These are phyloP conservation scores for Podarcis lilfordi DNA, from an alignment of 2,797 vertebrate species.

Conservation along the genomic window DNA sequence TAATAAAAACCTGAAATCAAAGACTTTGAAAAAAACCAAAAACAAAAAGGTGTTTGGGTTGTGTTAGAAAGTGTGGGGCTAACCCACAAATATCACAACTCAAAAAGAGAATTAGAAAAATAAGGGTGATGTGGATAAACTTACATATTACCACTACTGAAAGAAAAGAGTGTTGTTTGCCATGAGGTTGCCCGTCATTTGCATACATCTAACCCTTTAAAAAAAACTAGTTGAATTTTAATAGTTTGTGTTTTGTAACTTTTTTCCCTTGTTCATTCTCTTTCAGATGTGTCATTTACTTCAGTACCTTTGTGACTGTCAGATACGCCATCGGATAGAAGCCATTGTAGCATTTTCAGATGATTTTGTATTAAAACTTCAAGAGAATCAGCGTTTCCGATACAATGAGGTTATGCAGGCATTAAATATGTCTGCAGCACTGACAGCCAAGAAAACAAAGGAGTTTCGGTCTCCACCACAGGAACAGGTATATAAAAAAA, in stretches of 20 bases:
- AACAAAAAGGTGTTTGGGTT: neutral
- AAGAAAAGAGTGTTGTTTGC: neutral
- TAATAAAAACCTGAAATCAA: neutral
- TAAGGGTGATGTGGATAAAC: neutral
- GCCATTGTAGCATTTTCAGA: conserved; percentile 96
- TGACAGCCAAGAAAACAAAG: conserved; percentile 95
- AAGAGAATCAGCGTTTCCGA: conserved; percentile 94
- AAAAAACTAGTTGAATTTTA: neutral
- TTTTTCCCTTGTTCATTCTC: neutral
- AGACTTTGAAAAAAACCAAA: neutral
- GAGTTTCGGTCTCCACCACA: conserved; percentile 96
- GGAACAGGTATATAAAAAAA: conserved; percentile 84
- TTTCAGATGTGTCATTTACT: conserved; percentile 94
- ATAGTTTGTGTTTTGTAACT: neutral
- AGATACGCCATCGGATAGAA: conserved; percentile 94
- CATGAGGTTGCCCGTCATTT: neutral
- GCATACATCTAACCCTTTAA: neutral
- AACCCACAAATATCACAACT: neutral
- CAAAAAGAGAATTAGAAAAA: neutral
- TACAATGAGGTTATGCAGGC: conserved; percentile 98
- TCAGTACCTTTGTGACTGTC: conserved; percentile 95
- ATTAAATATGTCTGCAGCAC: conserved; percentile 95
- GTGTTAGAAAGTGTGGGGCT: neutral
- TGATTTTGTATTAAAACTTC: conserved; percentile 93
- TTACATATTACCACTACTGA: neutral